Evolutionary conservation across 2,797 vertebrate genomes (phyloP).

Genomic region (Hemibagrus guttatus): DNA sequence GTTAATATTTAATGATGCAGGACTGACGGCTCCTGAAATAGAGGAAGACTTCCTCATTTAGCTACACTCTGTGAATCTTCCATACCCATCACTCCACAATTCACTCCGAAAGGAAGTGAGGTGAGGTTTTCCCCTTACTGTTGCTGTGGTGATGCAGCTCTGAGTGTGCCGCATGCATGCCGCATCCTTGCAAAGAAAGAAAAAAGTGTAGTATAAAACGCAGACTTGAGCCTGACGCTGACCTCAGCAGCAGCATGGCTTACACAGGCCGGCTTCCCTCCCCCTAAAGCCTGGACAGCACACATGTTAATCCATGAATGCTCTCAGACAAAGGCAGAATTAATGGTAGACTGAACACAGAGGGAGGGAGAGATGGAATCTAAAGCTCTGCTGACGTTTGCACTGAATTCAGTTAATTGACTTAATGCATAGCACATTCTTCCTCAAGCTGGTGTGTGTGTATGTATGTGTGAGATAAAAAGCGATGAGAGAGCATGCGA

Average conservation of each 20-base stretch:
- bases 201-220: neutral
- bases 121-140: slow-evolving; percentile 3
- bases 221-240: neutral
- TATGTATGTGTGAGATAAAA: neutral
- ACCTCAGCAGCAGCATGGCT: slow-evolving; percentile 30
- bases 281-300: slow-evolving; percentile 4
- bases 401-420: neutral
- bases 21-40: slow-evolving; percentile 12
- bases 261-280: neutral
- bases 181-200: slow-evolving; percentile 37
- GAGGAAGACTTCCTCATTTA: neutral
- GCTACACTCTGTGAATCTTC: slow-evolving; percentile 13
- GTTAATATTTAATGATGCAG: slow-evolving; percentile 32
- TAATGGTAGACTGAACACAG: slow-evolving; percentile 33
- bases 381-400: slow-evolving; percentile 39
- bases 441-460: neutral
- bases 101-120: neutral
- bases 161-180: slow-evolving; percentile 48
- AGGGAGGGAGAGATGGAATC: slow-evolving; percentile 38
- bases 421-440: slow-evolving; percentile 6
- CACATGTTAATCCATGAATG: slow-evolving; percentile 44
- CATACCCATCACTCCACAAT: neutral
- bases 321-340: slow-evolving; percentile 47
- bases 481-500: neutral
- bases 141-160: slow-evolving; percentile 51